Base-by-base conservation (phyloP, 2,797 vertebrate genomes). In the Pagetopsis macropterus region DNA sequence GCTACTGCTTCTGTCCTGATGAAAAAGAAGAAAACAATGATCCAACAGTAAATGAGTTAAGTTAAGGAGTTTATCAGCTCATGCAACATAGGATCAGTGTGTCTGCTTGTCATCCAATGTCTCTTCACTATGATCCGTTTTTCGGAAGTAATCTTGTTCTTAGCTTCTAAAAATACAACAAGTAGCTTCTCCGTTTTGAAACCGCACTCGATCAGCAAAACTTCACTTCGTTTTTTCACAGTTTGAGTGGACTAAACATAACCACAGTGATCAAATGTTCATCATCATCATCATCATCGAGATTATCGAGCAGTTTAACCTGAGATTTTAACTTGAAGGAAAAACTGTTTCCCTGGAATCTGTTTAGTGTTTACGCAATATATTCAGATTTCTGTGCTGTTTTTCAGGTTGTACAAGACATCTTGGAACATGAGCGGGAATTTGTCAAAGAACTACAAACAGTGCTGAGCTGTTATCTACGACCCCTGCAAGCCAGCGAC, bases 381-480 rank as follows among this genome's bases (percentile, higher is more conserved):
- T 31, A 3, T 41, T 54, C 21, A 68, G 23, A 31, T 59, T 23
- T 9, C 33, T 52, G 16, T 78, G 69, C 45, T 79, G 60, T 61
- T 71, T 82, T 69, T 19, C 92, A 99, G 98, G 98, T 99, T 59
- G 96, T 99, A 33, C 97, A 98, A 89, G 98, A 98, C 93, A 98
- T 99, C 89, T 89, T 98, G 94, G 98, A 99, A 79, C 96, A 97
- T 33, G 98, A 99, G 91, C 95, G 95, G 70, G 97, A 98, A 84
- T 99, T 98, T 91, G 94, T 97, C 55, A 99, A 98, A 92, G 98
- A 99, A 77, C 92, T 99, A 37, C 97, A 98, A 79, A 93, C 94
- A 0, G 93, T 99, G 79, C 90, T 99, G 88, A 93, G 90, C 75
- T 96, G 94, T 89, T 99, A 97, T 90, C 93, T 99, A 77, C 95